phyloP scores from a whole-genome alignment of 1,140 invertebrate genomes.

The Mizuhopecten yessoensis region DNA sequence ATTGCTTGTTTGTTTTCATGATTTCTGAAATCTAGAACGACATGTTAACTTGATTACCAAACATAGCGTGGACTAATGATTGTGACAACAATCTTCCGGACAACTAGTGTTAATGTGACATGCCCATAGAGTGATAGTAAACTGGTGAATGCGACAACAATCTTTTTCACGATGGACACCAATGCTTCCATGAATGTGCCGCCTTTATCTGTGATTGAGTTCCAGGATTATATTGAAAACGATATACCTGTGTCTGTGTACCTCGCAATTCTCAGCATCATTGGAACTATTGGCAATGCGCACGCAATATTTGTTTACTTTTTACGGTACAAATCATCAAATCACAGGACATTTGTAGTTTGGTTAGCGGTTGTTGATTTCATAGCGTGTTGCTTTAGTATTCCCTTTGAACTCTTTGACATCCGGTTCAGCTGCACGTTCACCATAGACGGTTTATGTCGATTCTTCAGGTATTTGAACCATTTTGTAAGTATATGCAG shows the following conservation, averaged over 20 bases:
- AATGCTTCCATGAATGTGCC: background rate
- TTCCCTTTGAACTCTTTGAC: conserved; percentile 62
- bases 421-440: conserved; percentile 61
- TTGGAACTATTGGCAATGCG: conserved; percentile 58
- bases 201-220: conserved; percentile 14
- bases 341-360: conserved; percentile 58
- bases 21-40: too few species aligned
- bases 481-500: conserved; percentile 56
- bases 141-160: background rate
- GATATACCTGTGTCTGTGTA: conserved; percentile 53
- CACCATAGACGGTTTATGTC: conserved; percentile 44
- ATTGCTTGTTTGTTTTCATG: background rate
- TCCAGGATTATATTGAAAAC: conserved; percentile 53
- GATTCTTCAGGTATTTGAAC: conserved; percentile 57
- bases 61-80: too few species aligned
- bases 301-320: conserved; percentile 58
- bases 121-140: background rate
- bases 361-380: conserved; percentile 61
- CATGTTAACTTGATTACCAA: too few species aligned
- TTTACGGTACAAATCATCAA: conserved; percentile 57
- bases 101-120: background rate
- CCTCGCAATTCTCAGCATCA: conserved; percentile 49
- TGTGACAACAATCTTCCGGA: too few species aligned
- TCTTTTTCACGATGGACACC: background rate
- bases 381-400: conserved; percentile 50